These are phyloP conservation scores for Lasaia peninsularis DNA, from an alignment of 1,140 invertebrate species.

Conservation along the genomic window DNA sequence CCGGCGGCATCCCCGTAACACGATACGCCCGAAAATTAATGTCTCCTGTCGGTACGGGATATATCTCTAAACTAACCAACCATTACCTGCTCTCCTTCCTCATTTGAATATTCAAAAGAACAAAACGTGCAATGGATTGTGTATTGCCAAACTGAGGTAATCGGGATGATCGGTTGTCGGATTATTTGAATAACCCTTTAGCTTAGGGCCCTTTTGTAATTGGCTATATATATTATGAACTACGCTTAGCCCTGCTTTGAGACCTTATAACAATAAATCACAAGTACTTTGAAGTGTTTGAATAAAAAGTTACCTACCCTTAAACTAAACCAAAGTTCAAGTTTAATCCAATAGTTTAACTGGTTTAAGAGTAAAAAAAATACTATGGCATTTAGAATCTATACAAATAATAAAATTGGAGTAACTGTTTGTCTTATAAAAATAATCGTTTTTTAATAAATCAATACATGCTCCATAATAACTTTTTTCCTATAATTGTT, in stretches of 20 bases:
- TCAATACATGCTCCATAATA: too few species aligned
- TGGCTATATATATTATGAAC: slow-evolving; percentile 9
- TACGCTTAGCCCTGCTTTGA: background rate
- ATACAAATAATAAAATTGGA: too few species aligned
- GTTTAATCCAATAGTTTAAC: too few species aligned
- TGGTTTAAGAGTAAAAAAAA: too few species aligned
- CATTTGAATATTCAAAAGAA: slow-evolving; percentile 66
- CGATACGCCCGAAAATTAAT: slow-evolving; percentile 60
- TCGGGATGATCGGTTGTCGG: slow-evolving; percentile 28
- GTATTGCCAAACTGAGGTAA: slow-evolving; percentile 24
- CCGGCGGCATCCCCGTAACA: slow-evolving; percentile 46
- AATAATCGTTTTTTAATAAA: too few species aligned
- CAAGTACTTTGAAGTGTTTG: background rate
- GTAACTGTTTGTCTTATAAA: too few species aligned
- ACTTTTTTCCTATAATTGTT: too few species aligned
- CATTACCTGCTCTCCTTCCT: slow-evolving; percentile 50
- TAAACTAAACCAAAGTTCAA: too few species aligned
- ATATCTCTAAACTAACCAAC: slow-evolving; percentile 57
- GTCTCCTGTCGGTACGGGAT: slow-evolving; percentile 37
- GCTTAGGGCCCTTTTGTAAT: slow-evolving; percentile 21
- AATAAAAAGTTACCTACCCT: too few species aligned
- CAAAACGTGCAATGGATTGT: slow-evolving; percentile 48
- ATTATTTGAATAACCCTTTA: slow-evolving; percentile 38
- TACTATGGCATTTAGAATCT: too few species aligned
- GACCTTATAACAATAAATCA: too few species aligned